Conservation (phyloP, 2,797 vertebrate genomes). For the Parauchenoglanis ngamensis region DNA sequence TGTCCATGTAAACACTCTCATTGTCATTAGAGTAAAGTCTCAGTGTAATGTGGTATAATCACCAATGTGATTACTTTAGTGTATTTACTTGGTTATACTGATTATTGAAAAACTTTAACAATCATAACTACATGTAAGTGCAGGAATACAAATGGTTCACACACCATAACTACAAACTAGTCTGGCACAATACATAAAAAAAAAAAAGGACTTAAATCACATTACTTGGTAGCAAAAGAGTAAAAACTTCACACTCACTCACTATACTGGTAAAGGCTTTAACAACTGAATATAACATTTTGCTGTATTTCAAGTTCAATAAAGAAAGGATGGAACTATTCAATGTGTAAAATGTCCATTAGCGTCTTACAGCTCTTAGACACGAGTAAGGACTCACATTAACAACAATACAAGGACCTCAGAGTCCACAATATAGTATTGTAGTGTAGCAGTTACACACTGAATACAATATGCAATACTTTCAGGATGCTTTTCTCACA, state of each 20-base stretch:
- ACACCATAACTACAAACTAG: conserved; percentile 7
- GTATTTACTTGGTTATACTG: neutral
- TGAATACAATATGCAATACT: neutral
- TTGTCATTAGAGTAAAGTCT: neutral
- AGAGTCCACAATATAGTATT: neutral
- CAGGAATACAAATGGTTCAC: neutral
- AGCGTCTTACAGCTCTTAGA: neutral
- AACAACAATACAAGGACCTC: neutral
- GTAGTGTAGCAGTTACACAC: neutral
- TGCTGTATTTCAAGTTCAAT: conserved; percentile 13
- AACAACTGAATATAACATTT: conserved; percentile 18
- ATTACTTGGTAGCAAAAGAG: conserved; percentile 11
- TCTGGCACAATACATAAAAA: conserved; percentile 1
- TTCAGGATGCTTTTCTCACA: neutral
- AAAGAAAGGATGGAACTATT: neutral
- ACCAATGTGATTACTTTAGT: neutral
- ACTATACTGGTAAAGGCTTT: neutral
- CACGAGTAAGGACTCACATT: neutral
- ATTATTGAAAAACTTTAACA: neutral
- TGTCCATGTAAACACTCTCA: neutral
- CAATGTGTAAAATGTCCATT: neutral
- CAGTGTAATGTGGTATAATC: neutral
- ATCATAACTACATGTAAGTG: neutral
- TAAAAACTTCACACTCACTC: neutral
- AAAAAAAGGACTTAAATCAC: neutral